Conservation (phyloP, 2,888 invertebrate genomes). For the Tenthredo scrophulariae region DNA sequence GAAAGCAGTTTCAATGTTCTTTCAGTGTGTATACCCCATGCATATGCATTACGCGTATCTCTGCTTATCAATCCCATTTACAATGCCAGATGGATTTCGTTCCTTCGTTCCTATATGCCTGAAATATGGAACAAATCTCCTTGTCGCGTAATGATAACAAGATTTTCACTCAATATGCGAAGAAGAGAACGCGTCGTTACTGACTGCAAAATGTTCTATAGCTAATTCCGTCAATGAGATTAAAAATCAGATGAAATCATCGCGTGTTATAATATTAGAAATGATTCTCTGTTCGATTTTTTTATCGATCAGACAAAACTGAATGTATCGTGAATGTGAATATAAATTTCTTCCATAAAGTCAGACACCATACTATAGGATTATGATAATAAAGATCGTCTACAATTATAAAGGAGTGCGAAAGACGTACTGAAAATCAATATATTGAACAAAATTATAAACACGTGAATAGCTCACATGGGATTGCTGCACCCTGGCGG, state of each 20-base stretch:
- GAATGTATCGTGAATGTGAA: background rate
- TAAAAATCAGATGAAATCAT: background rate
- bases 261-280: too few species aligned
- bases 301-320: too few species aligned
- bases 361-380: too few species aligned
- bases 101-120: background rate
- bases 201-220: background rate
- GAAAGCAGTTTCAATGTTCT: background rate
- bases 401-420: background rate
- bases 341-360: background rate
- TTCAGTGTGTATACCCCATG: background rate
- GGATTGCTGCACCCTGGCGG: background rate
- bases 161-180: background rate
- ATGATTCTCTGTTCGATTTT: too few species aligned
- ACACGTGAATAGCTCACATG: background rate
- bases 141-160: background rate
- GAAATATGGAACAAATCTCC: background rate
- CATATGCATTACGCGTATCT: background rate
- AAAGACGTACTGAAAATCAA: background rate
- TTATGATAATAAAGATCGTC: background rate
- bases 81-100: background rate
- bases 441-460: constrained; percentile 3
- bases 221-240: background rate
- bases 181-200: background rate
- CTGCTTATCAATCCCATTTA: background rate